These are phyloP conservation scores for Urophycis tenuis DNA, from an alignment of 2,797 vertebrate genomes.

Conservation along the genomic window DNA sequence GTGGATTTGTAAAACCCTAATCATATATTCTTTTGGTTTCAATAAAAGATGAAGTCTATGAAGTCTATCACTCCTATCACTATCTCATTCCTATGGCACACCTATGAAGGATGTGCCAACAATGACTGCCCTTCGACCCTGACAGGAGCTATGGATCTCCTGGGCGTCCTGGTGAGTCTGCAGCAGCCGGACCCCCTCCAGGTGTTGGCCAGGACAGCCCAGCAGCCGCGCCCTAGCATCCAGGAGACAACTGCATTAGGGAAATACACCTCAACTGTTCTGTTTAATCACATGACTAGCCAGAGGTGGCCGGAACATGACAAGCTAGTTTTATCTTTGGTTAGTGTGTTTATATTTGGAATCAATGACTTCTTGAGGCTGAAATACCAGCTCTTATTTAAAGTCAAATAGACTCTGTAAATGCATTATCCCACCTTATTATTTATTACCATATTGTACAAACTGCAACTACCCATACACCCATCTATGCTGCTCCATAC, in stretches of 20 bases:
- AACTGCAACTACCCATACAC: too few species aligned
- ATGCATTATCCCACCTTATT: too few species aligned
- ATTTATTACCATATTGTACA: too few species aligned
- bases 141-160: slow-evolving; percentile 66
- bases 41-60: background rate
- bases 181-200: slow-evolving; percentile 71
- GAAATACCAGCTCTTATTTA: too few species aligned
- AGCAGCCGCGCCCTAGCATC: slow-evolving; percentile 68
- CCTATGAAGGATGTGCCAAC: slow-evolving; percentile 84
- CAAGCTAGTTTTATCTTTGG: background rate
- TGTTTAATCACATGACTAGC: background rate
- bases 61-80: too few species aligned
- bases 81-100: slow-evolving; percentile 45
- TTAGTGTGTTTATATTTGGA: background rate
- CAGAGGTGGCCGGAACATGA: background rate
- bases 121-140: slow-evolving; percentile 65
- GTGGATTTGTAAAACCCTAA: too few species aligned
- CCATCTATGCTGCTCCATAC: too few species aligned
- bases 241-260: background rate
- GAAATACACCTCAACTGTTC: background rate
- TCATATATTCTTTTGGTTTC: background rate
- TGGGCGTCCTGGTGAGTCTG: slow-evolving; percentile 72
- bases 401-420: background rate
- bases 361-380: too few species aligned
- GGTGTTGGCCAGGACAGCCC: slow-evolving; percentile 68